These are phyloP conservation scores for Anneissia japonica DNA, from an alignment of 35 echinoderm and acorn worm species.

Conservation along the genomic window DNA sequence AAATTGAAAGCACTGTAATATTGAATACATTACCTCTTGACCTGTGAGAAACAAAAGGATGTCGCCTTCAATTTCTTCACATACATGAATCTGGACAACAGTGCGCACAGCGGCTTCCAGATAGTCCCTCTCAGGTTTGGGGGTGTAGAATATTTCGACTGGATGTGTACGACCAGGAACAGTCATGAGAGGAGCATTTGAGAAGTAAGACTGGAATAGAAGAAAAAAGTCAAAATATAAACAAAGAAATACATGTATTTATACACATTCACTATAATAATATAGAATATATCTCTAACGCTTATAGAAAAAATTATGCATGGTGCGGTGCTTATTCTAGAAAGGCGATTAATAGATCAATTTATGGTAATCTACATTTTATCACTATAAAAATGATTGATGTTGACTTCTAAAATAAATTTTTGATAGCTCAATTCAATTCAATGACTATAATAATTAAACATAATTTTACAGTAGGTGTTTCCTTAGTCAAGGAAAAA, in stretches of 20 bases:
- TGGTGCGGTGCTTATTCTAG: too few species aligned
- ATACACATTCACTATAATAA: background rate
- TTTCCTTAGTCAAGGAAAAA: too few species aligned
- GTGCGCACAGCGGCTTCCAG: conserved; percentile 86
- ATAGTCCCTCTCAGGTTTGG: conserved; percentile 88
- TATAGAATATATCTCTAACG: background rate
- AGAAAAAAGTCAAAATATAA: too few species aligned
- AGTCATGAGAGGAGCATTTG: conserved; percentile 83
- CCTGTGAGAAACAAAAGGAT: conserved; percentile 81
- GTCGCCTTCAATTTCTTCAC: conserved; percentile 79
- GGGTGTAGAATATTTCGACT: conserved; percentile 94
- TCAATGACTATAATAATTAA: too few species aligned
- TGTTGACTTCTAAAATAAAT: too few species aligned
- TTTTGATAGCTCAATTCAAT: too few species aligned
- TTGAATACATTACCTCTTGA: conserved; percentile 77
- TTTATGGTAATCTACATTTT: too few species aligned
- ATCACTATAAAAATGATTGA: too few species aligned
- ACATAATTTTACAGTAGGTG: too few species aligned
- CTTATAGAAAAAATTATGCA: background rate
- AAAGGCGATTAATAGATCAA: too few species aligned
- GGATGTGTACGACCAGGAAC: conserved; percentile 91
- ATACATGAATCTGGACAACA: conserved; percentile 87
- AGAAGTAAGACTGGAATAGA: conserved; percentile 63
- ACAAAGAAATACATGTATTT: background rate
- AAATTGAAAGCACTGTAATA: too few species aligned